These are phyloP conservation scores for Drosophila maculinotata DNA, from an alignment of 2,888 invertebrate genomes.

Conservation along the genomic window DNA sequence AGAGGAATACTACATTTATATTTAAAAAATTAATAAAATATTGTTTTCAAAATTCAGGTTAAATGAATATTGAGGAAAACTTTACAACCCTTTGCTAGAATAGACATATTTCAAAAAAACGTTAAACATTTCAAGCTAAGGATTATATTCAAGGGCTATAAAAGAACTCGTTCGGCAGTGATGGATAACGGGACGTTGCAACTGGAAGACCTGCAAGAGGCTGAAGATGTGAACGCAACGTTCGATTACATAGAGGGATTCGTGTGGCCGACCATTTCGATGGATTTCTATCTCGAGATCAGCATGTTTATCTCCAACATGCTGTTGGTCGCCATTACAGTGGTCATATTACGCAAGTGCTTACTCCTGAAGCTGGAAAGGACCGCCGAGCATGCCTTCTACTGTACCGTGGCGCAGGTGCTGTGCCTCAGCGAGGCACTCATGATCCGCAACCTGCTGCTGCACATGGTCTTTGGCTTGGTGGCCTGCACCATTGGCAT, in stretches of 20 bases:
- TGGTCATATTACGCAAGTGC: constrained; percentile 26
- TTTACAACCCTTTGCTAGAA: no score
- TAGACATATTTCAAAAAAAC: no score
- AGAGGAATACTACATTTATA: no score
- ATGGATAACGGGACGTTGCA: background rate
- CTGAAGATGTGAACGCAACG: constrained; percentile 24
- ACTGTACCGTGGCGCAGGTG: constrained; percentile 26
- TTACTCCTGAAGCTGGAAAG: constrained; percentile 3
- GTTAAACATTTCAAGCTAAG: no score
- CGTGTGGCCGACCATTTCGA: background rate
- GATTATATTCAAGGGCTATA: no score
- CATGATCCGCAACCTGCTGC: rapidly evolving
- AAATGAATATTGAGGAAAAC: no score
- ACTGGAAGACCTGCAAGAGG: no score
- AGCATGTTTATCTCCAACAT: background rate
- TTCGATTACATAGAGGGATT: background rate
- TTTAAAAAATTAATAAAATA: no score
- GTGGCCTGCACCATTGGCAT: constrained; percentile 14
- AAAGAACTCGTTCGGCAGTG: no score
- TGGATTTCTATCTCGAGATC: background rate
- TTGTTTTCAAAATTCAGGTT: no score
- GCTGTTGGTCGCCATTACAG: constrained; percentile 9
- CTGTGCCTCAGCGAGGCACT: constrained; percentile 29
- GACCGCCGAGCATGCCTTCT: constrained; percentile 39
- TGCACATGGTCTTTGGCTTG: constrained; percentile 37